Percentiles rank a stretch among this genome's conserved stretches.
Evolutionary conservation across 2,888 invertebrate species (phyloP).

Genomic region (Zootermopsis nevadensis): DNA sequence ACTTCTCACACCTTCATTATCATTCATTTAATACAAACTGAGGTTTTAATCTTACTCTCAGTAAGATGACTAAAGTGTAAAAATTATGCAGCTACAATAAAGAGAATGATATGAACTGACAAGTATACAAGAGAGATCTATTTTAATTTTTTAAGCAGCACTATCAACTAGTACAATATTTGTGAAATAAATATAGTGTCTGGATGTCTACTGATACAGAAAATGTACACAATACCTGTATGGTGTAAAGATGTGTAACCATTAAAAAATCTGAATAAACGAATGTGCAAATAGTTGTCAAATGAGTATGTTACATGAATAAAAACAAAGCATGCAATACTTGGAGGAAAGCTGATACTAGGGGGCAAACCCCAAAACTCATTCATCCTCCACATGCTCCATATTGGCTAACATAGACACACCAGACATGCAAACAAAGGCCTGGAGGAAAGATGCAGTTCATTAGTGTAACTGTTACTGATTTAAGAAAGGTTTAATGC

Average conservation of each 20-base stretch:
- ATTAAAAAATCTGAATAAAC: neutral
- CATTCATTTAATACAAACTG: too few species aligned
- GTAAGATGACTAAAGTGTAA: too few species aligned
- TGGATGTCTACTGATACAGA: too few species aligned
- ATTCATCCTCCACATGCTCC: neutral
- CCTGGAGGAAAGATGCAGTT: slow-evolving; percentile 9
- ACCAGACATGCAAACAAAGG: neutral
- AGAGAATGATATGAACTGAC: too few species aligned
- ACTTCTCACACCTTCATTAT: too few species aligned
- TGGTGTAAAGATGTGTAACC: neutral
- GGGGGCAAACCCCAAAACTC: neutral
- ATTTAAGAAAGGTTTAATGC: too few species aligned
- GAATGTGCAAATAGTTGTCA: too few species aligned
- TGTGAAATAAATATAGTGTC: neutral
- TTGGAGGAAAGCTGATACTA: neutral
- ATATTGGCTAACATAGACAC: neutral
- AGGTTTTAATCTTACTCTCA: too few species aligned
- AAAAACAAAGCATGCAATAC: neutral
- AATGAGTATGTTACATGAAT: neutral
- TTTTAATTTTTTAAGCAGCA: too few species aligned
- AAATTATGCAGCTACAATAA: too few species aligned
- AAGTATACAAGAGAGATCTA: too few species aligned
- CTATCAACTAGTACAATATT: too few species aligned
- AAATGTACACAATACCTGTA: neutral
- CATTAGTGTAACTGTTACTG: neutral